Evolutionary conservation across 2,797 vertebrate genomes (phyloP).

Genomic region (Ciconia nigra): DNA sequence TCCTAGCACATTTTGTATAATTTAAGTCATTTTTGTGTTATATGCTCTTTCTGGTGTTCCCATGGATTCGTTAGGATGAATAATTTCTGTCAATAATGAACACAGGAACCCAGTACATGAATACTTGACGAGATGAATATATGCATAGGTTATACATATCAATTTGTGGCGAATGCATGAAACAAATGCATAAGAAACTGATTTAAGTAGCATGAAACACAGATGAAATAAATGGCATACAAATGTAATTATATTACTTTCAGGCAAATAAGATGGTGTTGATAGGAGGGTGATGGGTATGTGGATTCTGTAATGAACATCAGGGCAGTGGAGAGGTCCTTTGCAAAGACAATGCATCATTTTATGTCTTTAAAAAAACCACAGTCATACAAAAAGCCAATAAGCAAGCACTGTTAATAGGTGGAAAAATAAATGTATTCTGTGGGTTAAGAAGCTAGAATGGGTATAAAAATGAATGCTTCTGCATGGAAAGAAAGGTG

Average conservation of each 20-base stretch:
- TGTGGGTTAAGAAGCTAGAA: background rate
- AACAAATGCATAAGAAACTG: conserved; percentile 61
- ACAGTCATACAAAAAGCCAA: background rate
- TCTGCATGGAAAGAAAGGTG: background rate
- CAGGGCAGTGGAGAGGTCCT: background rate
- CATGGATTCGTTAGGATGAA: conserved; percentile 59
- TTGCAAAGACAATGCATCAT: background rate
- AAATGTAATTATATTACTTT: conserved; percentile 55
- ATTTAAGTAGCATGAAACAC: conserved; percentile 42
- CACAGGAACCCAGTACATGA: conserved; percentile 59
- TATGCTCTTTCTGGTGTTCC: conserved; percentile 50
- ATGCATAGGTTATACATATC: conserved; percentile 66
- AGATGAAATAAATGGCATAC: conserved; percentile 46
- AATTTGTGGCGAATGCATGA: conserved; percentile 60
- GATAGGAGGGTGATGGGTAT: background rate
- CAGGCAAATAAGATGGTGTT: background rate
- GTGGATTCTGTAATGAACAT: conserved; percentile 31
- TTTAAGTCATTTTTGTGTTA: conserved; percentile 56
- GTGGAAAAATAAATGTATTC: conserved; percentile 13
- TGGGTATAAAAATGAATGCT: background rate
- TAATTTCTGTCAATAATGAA: conserved; percentile 72
- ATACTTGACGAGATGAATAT: conserved; percentile 70
- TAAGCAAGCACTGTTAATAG: background rate
- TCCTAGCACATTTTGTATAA: conserved; percentile 47
- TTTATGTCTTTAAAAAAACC: background rate